These are phyloP conservation scores for Zootoca vivipara DNA, from an alignment of 2,113 vertebrate species.

Conservation along the genomic window DNA sequence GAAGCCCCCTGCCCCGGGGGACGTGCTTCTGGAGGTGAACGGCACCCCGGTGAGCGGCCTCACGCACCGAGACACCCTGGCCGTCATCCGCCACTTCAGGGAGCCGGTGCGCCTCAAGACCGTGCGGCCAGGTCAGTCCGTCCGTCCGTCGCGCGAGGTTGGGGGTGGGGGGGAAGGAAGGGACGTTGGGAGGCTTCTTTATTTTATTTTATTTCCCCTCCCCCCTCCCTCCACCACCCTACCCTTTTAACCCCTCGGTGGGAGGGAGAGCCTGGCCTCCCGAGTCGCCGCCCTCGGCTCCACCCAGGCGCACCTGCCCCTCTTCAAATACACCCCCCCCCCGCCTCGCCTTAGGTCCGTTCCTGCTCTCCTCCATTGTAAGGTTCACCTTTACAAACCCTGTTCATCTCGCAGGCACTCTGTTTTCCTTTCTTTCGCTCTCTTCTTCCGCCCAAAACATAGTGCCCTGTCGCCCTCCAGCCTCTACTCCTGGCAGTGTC, in stretches of 20 bases:
- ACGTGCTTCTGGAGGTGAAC: conserved; percentile 96
- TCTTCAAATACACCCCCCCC: background rate
- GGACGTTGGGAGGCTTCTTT: too few species aligned
- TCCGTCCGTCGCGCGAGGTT: background rate
- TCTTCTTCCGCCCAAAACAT: background rate
- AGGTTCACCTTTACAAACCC: background rate
- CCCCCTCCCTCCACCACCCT: too few species aligned
- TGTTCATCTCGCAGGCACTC: background rate
- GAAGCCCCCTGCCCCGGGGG: conserved; percentile 82
- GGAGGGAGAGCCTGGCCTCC: background rate
- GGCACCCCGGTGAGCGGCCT: conserved; percentile 95
- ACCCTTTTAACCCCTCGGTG: background rate
- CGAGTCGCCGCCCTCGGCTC: background rate
- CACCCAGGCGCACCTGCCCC: background rate
- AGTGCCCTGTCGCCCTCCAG: background rate
- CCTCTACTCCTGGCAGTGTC: background rate
- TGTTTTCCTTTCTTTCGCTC: background rate
- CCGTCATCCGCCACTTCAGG: conserved; percentile 93
- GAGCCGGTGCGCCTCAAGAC: conserved; percentile 93
- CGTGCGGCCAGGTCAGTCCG: conserved; percentile 86
- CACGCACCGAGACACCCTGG: conserved; percentile 91
- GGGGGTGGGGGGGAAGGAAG: background rate
- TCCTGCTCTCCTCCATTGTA: background rate
- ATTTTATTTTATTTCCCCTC: too few species aligned
- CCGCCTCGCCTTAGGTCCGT: background rate